These are phyloP conservation scores for Myotis davidii DNA, from an alignment of 2,113 vertebrate species.

Conservation along the genomic window DNA sequence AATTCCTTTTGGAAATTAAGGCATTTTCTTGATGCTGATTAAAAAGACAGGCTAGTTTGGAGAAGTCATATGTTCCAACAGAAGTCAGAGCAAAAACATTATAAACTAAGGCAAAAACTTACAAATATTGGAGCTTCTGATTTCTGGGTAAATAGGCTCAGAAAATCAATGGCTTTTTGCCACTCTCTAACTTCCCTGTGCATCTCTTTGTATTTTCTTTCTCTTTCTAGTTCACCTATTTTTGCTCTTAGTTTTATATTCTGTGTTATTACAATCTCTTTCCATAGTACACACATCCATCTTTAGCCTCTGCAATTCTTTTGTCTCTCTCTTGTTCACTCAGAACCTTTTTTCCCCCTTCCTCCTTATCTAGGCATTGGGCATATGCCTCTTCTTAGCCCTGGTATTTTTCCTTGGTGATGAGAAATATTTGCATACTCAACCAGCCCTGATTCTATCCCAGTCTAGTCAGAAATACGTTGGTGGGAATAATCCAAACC, in stretches of 20 bases:
- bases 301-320: background rate
- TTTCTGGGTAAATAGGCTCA: conserved; percentile 46
- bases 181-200: background rate
- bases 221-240: background rate
- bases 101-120: conserved; percentile 37
- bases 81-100: conserved; percentile 34
- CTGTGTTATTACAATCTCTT: background rate
- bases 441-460: background rate
- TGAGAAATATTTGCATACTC: conserved; percentile 44
- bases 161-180: conserved; percentile 31
- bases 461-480: conserved; percentile 24
- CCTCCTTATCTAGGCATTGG: background rate
- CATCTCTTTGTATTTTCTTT: background rate
- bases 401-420: conserved; percentile 37
- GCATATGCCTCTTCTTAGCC: background rate
- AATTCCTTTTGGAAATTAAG: conserved; percentile 17
- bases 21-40: background rate
- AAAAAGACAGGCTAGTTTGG: background rate
- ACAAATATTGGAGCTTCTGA: background rate
- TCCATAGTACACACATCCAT: background rate
- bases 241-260: conserved; percentile 27
- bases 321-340: background rate
- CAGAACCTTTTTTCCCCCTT: background rate
- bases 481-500: conserved; percentile 29
- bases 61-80: background rate